Percentiles rank a stretch among this genome's conserved stretches.
These are phyloP conservation scores for Nycticebus coucang DNA, from an alignment of 2,113 vertebrate genomes.

Conservation along the genomic window DNA sequence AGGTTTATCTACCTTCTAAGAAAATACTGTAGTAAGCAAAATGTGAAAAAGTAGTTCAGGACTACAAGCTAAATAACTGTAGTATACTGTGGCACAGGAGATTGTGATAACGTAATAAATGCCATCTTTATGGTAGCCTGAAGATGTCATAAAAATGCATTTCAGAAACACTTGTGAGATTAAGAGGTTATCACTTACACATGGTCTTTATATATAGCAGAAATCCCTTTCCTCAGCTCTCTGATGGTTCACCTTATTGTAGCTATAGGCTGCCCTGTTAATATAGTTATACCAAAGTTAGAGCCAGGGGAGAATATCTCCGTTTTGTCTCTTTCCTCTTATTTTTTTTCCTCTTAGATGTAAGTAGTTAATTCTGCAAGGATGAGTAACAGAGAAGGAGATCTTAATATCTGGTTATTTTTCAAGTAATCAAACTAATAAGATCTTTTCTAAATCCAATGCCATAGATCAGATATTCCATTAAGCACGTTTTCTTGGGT, in stretches of 20 bases:
- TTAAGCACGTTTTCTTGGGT: background rate
- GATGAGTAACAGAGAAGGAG: background rate
- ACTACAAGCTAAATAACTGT: background rate
- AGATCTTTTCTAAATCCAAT: constrained; percentile 31
- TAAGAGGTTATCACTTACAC: background rate
- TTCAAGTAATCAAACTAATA: constrained; percentile 21
- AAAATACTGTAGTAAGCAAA: background rate
- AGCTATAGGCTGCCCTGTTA: background rate
- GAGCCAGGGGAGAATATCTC: background rate
- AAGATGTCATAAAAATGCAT: constrained; percentile 3
- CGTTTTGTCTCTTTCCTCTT: background rate
- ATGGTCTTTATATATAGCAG: constrained; percentile 32
- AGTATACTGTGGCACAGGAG: background rate
- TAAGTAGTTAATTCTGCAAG: background rate
- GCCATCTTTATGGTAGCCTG: background rate
- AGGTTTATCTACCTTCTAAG: background rate
- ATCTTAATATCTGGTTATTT: background rate
- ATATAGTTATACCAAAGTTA: background rate
- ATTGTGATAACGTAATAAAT: constrained; percentile 3
- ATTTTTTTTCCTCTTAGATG: background rate
- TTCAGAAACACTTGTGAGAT: background rate
- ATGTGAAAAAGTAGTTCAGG: background rate
- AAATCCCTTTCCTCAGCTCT: background rate
- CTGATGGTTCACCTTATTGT: background rate
- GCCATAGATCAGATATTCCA: background rate